Evolutionary conservation across 2,888 invertebrate genomes (phyloP).

Genomic region (Euplexia lucipara): DNA sequence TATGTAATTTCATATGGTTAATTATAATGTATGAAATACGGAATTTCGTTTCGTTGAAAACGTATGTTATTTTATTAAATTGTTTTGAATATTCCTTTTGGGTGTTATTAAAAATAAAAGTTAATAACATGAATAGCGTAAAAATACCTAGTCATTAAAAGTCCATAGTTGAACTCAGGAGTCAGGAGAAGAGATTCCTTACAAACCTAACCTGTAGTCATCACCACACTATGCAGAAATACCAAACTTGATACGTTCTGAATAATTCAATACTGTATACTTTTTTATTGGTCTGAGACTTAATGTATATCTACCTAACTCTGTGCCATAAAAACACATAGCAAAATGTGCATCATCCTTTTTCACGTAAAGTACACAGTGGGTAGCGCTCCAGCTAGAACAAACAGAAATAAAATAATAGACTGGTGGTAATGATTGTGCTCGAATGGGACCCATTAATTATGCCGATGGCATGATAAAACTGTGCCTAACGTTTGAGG

Average conservation of each 20-base stretch:
- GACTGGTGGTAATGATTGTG: constrained; percentile 23
- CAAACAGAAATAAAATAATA: constrained; percentile 49
- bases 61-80: constrained; percentile 47
- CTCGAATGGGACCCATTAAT: constrained; percentile 23
- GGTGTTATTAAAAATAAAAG: constrained; percentile 13
- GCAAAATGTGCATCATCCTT: constrained; percentile 11
- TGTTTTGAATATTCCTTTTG: constrained; percentile 21
- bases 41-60: constrained; percentile 37
- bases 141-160: constrained; percentile 5
- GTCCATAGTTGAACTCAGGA: not conserved
- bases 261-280: too few species aligned
- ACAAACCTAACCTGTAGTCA: too few species aligned
- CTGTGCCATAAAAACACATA: not conserved
- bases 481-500: not conserved
- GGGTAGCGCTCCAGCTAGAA: constrained; percentile 22
- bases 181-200: too few species aligned
- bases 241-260: not conserved
- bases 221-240: not conserved
- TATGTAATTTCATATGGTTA: constrained; percentile 68
- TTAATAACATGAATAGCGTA: not conserved
- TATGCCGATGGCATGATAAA: constrained; percentile 17
- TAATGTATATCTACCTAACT: too few species aligned
- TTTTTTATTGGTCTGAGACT: too few species aligned
- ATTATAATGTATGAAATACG: constrained; percentile 52
- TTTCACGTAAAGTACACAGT: constrained; percentile 20